phyloP scores from a whole-genome alignment of 2,888 invertebrate genomes.

The Schizotus pectinicornis region DNA sequence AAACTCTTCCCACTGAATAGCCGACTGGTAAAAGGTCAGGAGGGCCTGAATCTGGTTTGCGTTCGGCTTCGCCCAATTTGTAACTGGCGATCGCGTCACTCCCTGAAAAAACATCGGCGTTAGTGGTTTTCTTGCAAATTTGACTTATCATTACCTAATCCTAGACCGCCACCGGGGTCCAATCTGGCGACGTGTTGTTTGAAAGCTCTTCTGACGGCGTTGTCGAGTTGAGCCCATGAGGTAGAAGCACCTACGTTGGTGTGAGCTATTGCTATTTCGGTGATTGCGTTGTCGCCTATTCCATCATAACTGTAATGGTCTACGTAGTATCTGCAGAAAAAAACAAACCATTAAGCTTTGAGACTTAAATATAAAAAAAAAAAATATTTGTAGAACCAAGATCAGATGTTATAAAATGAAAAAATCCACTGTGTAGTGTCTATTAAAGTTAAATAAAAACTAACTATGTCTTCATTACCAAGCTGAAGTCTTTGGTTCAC shows the following conservation, averaged over 20 bases:
- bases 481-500: too few relatives aligned
- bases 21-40: conserved; percentile 94
- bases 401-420: too few relatives aligned
- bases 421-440: too few relatives aligned
- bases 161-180: conserved; percentile 90
- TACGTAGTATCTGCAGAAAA: conserved; percentile 49
- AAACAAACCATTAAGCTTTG: background rate
- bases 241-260: conserved; percentile 92
- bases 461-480: too few relatives aligned
- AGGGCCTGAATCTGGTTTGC: conserved; percentile 79
- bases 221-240: conserved; percentile 94
- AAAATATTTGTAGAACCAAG: background rate
- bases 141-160: conserved; percentile 59
- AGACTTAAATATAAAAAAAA: conserved; percentile 1
- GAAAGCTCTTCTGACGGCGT: conserved; percentile 88
- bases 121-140: too few relatives aligned
- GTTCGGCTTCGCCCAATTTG: conserved; percentile 88
- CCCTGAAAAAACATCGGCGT: conserved; percentile 41
- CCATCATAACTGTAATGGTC: conserved; percentile 56
- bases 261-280: conserved; percentile 82
- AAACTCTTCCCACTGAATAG: conserved; percentile 87
- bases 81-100: conserved; percentile 91
- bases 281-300: conserved; percentile 56
- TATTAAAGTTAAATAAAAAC: too few relatives aligned
- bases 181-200: conserved; percentile 93